Evolutionary conservation across 2,797 vertebrate genomes (phyloP).

Genomic region (Serranus cabrilla): DNA sequence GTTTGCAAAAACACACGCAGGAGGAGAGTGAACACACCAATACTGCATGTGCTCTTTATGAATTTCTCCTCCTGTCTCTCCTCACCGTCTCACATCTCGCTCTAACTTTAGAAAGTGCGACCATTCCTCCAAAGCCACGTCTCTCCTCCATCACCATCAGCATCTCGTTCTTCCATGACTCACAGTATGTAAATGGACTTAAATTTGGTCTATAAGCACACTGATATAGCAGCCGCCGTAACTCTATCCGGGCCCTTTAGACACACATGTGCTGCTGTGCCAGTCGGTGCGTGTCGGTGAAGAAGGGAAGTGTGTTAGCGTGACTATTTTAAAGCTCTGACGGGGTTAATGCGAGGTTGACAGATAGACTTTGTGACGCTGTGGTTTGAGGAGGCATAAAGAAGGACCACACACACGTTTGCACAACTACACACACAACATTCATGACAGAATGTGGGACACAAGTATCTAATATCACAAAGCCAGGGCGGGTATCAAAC

Average conservation of each 20-base stretch:
- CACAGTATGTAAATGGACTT: slow-evolving; percentile 36
- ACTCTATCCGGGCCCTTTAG: slow-evolving; percentile 37
- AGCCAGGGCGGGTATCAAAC: background rate
- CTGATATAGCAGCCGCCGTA: slow-evolving; percentile 47
- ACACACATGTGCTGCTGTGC: slow-evolving; percentile 27
- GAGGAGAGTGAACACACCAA: slow-evolving; percentile 13
- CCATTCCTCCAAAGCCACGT: slow-evolving; percentile 28
- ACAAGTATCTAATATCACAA: slow-evolving; percentile 28
- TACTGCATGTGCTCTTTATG: slow-evolving; percentile 20
- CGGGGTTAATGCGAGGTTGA: slow-evolving; percentile 54
- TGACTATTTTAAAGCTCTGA: slow-evolving; percentile 64
- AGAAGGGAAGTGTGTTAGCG: slow-evolving; percentile 32
- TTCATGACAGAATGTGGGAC: slow-evolving; percentile 11
- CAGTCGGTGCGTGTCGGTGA: background rate
- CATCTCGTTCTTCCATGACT: slow-evolving; percentile 41
- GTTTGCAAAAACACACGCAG: background rate
- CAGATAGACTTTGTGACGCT: slow-evolving; percentile 62
- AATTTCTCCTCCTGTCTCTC: slow-evolving; percentile 20
- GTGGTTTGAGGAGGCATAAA: slow-evolving; percentile 40
- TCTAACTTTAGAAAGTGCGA: slow-evolving; percentile 64
- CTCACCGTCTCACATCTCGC: slow-evolving; percentile 37
- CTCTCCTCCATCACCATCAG: slow-evolving; percentile 38
- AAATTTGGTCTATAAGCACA: slow-evolving; percentile 31
- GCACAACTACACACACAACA: slow-evolving; percentile 14
- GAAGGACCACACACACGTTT: background rate